Base-by-base conservation (phyloP, 2,888 invertebrate species). In the Meloe dianella region DNA sequence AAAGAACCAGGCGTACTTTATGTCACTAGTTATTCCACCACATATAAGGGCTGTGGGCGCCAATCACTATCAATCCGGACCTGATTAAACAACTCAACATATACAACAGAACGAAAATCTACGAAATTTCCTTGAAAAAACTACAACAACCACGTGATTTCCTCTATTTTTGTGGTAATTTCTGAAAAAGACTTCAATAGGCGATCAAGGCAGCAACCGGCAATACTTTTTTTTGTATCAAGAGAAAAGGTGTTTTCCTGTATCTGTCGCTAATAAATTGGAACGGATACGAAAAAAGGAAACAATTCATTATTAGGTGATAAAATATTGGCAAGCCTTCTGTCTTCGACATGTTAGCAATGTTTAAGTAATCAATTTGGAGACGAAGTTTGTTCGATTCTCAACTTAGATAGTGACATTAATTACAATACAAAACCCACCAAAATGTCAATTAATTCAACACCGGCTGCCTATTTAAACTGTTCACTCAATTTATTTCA, bases 381-480 rank as follows among this genome's bases (percentile, higher is more conserved):
- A 32, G 10, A 32, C 32, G 68, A 68, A 63, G 78, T 76, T 74
- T 74, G 61, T 65, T 66, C 76, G 80, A 80, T 80, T 78, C 20
- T 76, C 76, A 73, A 75, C 76, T 76, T 78, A 79, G 80, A 80
- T 80, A 79, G 63, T 71, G 80, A 77, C 79, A 78, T 81, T 82
- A 82, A 82, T 82, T 82, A 81, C 81, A 79, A 78, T 72, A 70
- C 78, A 74, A 66, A 75, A 76, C 79, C 80, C 79, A 78, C 80
- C 80, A 77, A 74, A 78, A 81, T 80, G 81, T 81, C 82, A 82
- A 81, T 81, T 82, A 81, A 81, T 74, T 73, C 74, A 68, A 68
- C 65, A 65, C 59, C 69, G 69, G 63, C 61, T 67, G 65, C 64
- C 68, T 63, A 72, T 67, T 73, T 69, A 71, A 73, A 71, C 78